Percentiles rank a stretch among this genome's conserved stretches.
phyloP scores from a whole-genome alignment of 2,888 invertebrate species.

The Heteromyza rotundicornis region DNA sequence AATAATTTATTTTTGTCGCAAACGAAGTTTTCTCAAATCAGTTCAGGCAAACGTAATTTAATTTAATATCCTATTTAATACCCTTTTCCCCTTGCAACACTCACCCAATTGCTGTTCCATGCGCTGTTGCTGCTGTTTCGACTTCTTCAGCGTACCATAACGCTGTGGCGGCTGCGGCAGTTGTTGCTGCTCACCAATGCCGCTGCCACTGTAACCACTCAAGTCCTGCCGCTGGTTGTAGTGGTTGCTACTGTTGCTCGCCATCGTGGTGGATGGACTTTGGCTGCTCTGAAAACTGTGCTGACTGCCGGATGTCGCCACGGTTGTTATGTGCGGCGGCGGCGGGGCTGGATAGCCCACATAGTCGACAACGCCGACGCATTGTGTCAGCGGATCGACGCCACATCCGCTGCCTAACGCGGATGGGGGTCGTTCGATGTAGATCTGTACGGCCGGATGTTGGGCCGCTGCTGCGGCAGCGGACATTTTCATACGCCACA shows the following conservation, averaged over 20 bases:
- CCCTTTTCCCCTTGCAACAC: slow-evolving; percentile 24
- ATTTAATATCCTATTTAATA: not conserved
- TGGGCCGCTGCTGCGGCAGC: slow-evolving; percentile 39
- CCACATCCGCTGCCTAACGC: slow-evolving; percentile 38
- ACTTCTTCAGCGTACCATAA: slow-evolving; percentile 50
- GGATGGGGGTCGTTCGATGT: slow-evolving; percentile 53
- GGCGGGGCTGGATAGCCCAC: slow-evolving; percentile 47
- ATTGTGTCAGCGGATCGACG: slow-evolving; percentile 33
- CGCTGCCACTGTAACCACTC: slow-evolving; percentile 25
- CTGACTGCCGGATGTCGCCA: slow-evolving; percentile 49
- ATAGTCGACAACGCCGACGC: slow-evolving; percentile 51
- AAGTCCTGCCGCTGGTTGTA: slow-evolving; percentile 19
- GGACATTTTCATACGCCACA: slow-evolving; percentile 52
- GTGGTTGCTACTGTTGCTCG: slow-evolving; percentile 18
- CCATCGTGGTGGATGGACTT: slow-evolving; percentile 25
- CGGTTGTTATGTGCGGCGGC: slow-evolving; percentile 48
- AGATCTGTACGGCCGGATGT: slow-evolving; percentile 42
- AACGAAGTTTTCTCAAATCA: not conserved
- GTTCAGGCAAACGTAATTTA: slow-evolving; percentile 22
- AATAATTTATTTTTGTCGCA: not conserved
- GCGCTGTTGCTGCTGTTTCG: slow-evolving; percentile 48
- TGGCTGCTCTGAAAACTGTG: slow-evolving; percentile 45
- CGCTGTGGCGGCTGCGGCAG: slow-evolving; percentile 51
- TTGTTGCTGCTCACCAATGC: slow-evolving; percentile 35
- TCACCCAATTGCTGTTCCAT: slow-evolving; percentile 51